Evolutionary conservation across 1,140 invertebrate species (phyloP), one percentile per base, ranked within the genome.

Genomic region (Penaeus chinensis): DNA sequence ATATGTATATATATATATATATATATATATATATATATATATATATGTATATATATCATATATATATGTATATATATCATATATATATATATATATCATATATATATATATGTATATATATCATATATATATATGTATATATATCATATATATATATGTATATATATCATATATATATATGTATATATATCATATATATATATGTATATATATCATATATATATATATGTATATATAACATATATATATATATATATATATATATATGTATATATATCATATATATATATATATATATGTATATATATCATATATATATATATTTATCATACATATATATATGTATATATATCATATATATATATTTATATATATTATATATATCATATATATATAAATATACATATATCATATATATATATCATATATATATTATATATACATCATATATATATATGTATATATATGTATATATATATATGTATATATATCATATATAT

Each of bases 91-190:
- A 81, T 63, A 62, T 60, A 62, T 81, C n/a, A 62, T 81, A 27
- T 61, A 61, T 81, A 61, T 62, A 61, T 81, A 61, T 81, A 61
- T 81, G 24, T 81, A 61, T 81, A 81, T 78, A 81, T 81, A 81
- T 81, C n/a, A 42, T 77, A 32, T 27, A 32, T 77, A 32, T 77
- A 77, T 32, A 77, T 32, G 4, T 32, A 32, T 77, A 32, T 77
- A 32, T 42, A 27, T 32, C 2, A 80, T 60, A 62, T 80, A 62
- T 80, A 80, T 80, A 62, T 80, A 80, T 80, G 61, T 80, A 62
- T 81, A 8, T 81, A 81, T 81, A 81, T 81, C n/a, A 81, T 81
- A 81, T 81, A 81, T 8, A 81, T 81, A 81, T 63, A 81, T 81
- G 62, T 81, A 42, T 77, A 32, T 27, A 32, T 77, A 32, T 3